These are phyloP conservation scores for Lagria hirta DNA, from an alignment of 2,888 invertebrate species.

Conservation along the genomic window DNA sequence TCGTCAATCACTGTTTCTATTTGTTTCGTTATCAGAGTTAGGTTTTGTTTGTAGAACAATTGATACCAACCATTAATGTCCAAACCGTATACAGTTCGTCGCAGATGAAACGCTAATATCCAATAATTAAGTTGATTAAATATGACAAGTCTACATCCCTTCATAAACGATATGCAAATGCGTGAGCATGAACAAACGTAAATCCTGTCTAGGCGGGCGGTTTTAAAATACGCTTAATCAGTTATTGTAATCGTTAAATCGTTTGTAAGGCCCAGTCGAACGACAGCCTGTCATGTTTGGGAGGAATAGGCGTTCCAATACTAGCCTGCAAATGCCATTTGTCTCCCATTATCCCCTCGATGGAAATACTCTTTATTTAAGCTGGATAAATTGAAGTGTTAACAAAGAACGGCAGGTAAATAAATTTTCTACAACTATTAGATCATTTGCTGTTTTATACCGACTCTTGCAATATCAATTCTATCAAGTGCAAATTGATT, in stretches of 20 bases:
- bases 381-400: conserved; percentile 10
- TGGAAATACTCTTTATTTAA: conserved; percentile 23
- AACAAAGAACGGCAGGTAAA: conserved; percentile 13
- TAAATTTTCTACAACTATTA: conserved; percentile 5
- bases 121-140: conserved; percentile 26
- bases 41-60: conserved; percentile 21
- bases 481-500: neutral
- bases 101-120: conserved; percentile 16
- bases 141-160: conserved; percentile 23
- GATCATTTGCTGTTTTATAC: conserved; percentile 14
- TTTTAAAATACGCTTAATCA: conserved; percentile 41
- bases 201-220: conserved; percentile 38
- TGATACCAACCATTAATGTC: conserved; percentile 18
- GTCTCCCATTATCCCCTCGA: conserved; percentile 19
- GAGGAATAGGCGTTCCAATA: conserved; percentile 27
- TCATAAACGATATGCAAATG: conserved; percentile 37
- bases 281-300: conserved; percentile 38
- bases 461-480: conserved; percentile 1
- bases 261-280: conserved; percentile 35
- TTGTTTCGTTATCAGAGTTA: conserved; percentile 20
- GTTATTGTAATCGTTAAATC: conserved; percentile 40
- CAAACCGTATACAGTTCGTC: conserved; percentile 18
- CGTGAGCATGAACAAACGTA: conserved; percentile 33
- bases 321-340: conserved; percentile 20
- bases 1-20: conserved; percentile 20